Percentiles rank a stretch among this genome's conserved stretches.
Conservation (phyloP, 1,140 invertebrate species). For the Zaprionus kolodkinae region DNA sequence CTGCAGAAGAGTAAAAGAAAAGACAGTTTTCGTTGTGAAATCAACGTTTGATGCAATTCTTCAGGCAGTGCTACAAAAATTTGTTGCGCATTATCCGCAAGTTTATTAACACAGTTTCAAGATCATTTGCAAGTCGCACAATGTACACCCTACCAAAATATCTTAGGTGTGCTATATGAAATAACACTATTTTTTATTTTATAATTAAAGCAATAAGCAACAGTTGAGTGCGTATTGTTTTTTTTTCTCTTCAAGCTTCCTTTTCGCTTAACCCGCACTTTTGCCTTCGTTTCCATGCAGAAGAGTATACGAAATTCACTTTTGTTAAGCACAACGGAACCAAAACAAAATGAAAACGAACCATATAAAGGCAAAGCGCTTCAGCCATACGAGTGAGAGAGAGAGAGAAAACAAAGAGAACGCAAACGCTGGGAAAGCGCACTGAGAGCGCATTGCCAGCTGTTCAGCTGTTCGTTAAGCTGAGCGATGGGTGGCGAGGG, state of each 20-base stretch:
- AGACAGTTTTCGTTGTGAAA: slow-evolving; percentile 35
- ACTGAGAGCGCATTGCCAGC: slow-evolving; percentile 50
- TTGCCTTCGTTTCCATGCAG: background rate
- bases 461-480: slow-evolving; percentile 72
- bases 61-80: slow-evolving; percentile 43
- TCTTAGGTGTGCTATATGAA: background rate
- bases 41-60: slow-evolving; percentile 60
- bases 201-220: background rate
- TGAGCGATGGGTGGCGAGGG: slow-evolving; percentile 10
- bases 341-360: slow-evolving; percentile 69
- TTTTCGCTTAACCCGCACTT: background rate
- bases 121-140: slow-evolving; percentile 3
- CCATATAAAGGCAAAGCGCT: slow-evolving; percentile 56
- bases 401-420: slow-evolving; percentile 24
- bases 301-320: slow-evolving; percentile 28
- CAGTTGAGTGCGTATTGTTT: background rate
- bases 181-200: background rate
- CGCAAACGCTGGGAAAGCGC: slow-evolving; percentile 25
- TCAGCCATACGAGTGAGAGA: background rate
- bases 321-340: slow-evolving; percentile 34
- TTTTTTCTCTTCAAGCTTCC: slow-evolving; percentile 5
- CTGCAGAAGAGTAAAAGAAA: slow-evolving; percentile 55
- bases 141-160: slow-evolving; percentile 13
- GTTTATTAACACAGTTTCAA: slow-evolving; percentile 12
- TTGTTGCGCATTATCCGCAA: slow-evolving; percentile 60